Percentiles rank a stretch among this genome's conserved stretches.
Evolutionary conservation across 35 echinoderm and acorn worm genomes (phyloP).

Genomic region (Diadema setosum): DNA sequence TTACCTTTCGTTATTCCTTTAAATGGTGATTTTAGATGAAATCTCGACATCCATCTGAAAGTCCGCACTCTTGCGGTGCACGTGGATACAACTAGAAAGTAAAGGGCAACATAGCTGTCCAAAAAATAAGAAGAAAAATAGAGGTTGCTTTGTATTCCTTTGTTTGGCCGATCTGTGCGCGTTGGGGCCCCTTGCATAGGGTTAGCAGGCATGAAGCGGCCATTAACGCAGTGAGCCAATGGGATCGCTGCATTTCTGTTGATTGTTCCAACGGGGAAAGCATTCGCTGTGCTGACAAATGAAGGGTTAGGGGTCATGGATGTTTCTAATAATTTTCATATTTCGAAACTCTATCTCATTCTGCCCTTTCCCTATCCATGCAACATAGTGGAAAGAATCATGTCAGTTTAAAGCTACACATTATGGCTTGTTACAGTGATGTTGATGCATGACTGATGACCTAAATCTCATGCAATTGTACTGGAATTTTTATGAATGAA

Average conservation of each 20-base stretch:
- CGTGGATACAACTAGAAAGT: slow-evolving; percentile 19
- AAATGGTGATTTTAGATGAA: background rate
- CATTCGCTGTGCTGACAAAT: slow-evolving; percentile 20
- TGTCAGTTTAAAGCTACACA: too few species aligned
- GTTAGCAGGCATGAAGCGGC: slow-evolving; percentile 26
- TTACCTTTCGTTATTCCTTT: background rate
- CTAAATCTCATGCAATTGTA: too few species aligned
- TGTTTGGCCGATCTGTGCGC: slow-evolving; percentile 29
- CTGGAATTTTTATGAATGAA: too few species aligned
- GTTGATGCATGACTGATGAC: too few species aligned
- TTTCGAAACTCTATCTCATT: background rate
- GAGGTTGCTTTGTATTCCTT: slow-evolving; percentile 32
- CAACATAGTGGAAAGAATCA: too few species aligned
- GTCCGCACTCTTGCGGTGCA: slow-evolving; percentile 27
- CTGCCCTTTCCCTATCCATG: background rate
- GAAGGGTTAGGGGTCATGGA: slow-evolving; percentile 27
- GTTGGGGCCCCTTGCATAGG: slow-evolving; percentile 32
- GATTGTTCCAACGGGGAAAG: slow-evolving; percentile 31
- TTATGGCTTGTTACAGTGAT: too few species aligned
- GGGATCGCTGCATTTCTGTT: slow-evolving; percentile 14
- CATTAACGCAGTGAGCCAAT: slow-evolving; percentile 28
- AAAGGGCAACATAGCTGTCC: background rate
- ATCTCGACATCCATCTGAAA: background rate
- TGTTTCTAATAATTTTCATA: slow-evolving; percentile 34
- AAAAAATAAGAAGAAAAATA: slow-evolving; percentile 33